Evolutionary conservation across 2,797 vertebrate species (phyloP).

Genomic region (Propithecus deckenii): DNA sequence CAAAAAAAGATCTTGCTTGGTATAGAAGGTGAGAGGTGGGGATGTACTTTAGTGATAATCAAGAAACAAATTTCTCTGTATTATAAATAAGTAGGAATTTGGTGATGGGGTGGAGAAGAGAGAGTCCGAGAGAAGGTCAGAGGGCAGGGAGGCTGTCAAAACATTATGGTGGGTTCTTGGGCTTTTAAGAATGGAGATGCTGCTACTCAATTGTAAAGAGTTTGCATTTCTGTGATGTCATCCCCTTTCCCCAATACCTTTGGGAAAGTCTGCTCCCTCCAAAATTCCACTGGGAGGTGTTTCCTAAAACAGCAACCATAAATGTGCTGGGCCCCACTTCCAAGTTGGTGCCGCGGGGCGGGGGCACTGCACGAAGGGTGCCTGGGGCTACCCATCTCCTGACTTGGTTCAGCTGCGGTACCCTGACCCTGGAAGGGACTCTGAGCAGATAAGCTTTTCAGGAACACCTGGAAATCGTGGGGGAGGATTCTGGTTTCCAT

Average conservation of each 20-base stretch:
- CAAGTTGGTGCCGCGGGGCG: rapidly evolving
- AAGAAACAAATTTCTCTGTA: background rate
- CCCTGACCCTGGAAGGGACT: background rate
- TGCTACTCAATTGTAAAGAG: background rate
- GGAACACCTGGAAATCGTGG: background rate
- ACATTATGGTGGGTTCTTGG: background rate
- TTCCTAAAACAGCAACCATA: background rate
- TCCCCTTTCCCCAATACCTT: background rate
- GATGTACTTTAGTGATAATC: background rate
- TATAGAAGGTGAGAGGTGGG: background rate
- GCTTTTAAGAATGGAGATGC: background rate
- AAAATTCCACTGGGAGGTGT: background rate
- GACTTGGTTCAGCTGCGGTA: background rate
- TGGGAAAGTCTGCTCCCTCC: background rate
- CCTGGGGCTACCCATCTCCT: background rate
- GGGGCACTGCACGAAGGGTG: rapidly evolving
- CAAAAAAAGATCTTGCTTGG: background rate
- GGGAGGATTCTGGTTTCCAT: background rate
- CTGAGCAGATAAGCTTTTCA: background rate
- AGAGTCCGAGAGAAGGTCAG: background rate
- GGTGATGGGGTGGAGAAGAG: background rate
- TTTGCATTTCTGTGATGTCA: background rate
- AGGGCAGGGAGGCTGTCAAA: background rate
- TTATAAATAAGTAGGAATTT: background rate
- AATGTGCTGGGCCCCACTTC: background rate